Conservation (phyloP, 1,140 invertebrate genomes). For the Lordiphosa clarofinis region DNA sequence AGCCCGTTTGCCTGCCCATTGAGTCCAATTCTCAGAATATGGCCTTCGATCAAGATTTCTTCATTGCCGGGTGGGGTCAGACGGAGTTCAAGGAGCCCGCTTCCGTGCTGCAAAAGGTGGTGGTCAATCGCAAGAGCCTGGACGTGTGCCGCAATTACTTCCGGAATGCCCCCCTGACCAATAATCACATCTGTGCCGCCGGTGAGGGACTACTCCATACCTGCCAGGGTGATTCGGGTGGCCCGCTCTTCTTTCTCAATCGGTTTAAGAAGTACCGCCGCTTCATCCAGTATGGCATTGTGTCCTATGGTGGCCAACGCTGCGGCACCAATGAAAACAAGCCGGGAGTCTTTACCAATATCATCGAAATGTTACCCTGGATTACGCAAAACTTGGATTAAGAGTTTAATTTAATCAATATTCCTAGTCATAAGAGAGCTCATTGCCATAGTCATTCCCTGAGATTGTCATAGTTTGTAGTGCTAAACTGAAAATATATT, state of each 20-base stretch:
- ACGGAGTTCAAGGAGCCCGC: slow-evolving; percentile 33
- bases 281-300: slow-evolving; percentile 63
- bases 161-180: slow-evolving; percentile 34
- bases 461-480: slow-evolving; percentile 28
- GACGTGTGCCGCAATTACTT: slow-evolving; percentile 48
- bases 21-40: slow-evolving; percentile 21
- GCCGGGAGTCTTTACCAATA: slow-evolving; percentile 70
- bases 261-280: slow-evolving; percentile 35
- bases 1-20: slow-evolving; percentile 67
- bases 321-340: slow-evolving; percentile 42
- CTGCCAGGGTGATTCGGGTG: slow-evolving; percentile 88
- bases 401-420: slow-evolving; percentile 15
- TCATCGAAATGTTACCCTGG: slow-evolving; percentile 72
- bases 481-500: slow-evolving; percentile 25
- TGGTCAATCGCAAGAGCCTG: slow-evolving; percentile 30
- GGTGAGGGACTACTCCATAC: slow-evolving; percentile 84
- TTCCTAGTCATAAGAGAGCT: slow-evolving; percentile 19
- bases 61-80: slow-evolving; percentile 66
- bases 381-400: slow-evolving; percentile 68
- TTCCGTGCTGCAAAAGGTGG: slow-evolving; percentile 35
- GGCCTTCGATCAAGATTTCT: slow-evolving; percentile 45
- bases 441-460: slow-evolving; percentile 47
- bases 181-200: slow-evolving; percentile 84
- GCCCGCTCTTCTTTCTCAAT: slow-evolving; percentile 81
- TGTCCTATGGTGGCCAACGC: slow-evolving; percentile 49